Evolutionary conservation across 1,140 invertebrate species (phyloP), one percentile per base, ranked within the genome.

Genomic region (Drosophila ogumai): DNA sequence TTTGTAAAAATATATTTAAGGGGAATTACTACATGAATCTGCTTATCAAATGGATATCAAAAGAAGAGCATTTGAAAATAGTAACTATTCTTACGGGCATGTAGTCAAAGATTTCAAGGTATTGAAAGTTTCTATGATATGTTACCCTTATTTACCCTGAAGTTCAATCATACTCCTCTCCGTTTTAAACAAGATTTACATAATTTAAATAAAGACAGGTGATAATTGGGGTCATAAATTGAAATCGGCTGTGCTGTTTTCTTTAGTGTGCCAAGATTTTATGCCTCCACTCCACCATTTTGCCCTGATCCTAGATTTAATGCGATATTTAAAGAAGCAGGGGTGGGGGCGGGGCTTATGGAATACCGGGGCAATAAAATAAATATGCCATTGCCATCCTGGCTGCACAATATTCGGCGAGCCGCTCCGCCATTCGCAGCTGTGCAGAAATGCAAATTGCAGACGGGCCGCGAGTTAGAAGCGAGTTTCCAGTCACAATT

Each of bases 391-490:
- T 72, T 75, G 64, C 52, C 56, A 44, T 64, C 41, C 47, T 43
- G 50, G 61, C 34, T 75, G 65, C 61, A 78, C 19, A 64, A 69
- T 65, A 65, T 69, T 69, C 64, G 59, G 74, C 49, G 65, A 34
- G 41, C 17, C 43, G 31, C 66, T 61, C n/a, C 59, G 46, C 75
- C 69, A 79, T 81, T 87, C 66, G 85, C 84, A 90, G 80, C 85
- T 90, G 85, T 81, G 63, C 75, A 79, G 44, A 88, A 86, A 88
- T 86, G 82, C 82, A 81, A 85, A 87, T 71, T 75, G 56, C 55
- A 36, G 68, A 38, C 46, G n/a, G 44, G 25, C 61, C n/a, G 50
- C 59, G 69, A 76, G 59, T 74, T 77, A 77, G 75, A 77, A 85
- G 44, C 57, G 25, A 47, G 57, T 57, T 54, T 32, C 19, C 74